Percentiles rank a stretch among this genome's conserved stretches.
phyloP scores from a whole-genome alignment of 2,888 invertebrate genomes.

The Protophormia terraenovae region DNA sequence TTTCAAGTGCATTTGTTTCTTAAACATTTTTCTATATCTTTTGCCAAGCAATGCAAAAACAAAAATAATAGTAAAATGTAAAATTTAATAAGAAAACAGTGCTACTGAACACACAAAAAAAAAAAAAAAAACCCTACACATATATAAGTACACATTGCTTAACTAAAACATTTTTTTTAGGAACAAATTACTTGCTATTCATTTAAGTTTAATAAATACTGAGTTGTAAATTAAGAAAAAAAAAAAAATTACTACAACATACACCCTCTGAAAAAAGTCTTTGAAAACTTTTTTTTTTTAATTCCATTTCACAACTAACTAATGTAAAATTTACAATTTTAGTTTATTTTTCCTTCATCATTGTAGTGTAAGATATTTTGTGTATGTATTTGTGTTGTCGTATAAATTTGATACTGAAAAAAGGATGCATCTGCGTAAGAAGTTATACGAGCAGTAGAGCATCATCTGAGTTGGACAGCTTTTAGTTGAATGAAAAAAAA shows the following conservation, averaged over 20 bases:
- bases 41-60: background rate
- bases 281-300: slow-evolving; percentile 41
- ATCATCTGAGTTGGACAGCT: slow-evolving; percentile 64
- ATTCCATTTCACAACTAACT: slow-evolving; percentile 36
- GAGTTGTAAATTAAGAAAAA: slow-evolving; percentile 5
- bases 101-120: background rate
- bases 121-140: background rate
- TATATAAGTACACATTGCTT: background rate
- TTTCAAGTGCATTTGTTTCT: slow-evolving; percentile 62
- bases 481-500: slow-evolving; percentile 12
- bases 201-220: slow-evolving; percentile 67
- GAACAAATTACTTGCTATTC: slow-evolving; percentile 63
- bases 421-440: slow-evolving; percentile 43
- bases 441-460: slow-evolving; percentile 10
- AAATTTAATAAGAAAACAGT: slow-evolving; percentile 10
- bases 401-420: background rate
- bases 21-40: background rate
- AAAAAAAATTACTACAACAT: background rate
- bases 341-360: background rate
- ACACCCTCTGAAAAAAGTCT: slow-evolving; percentile 38
- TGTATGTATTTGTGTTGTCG: background rate
- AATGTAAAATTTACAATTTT: slow-evolving; percentile 42
- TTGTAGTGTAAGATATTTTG: too few species aligned
- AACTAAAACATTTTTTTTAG: background rate
- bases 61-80: background rate